phyloP scores from a whole-genome alignment of 2,113 vertebrate species.

The Anarrhichthys ocellatus region DNA sequence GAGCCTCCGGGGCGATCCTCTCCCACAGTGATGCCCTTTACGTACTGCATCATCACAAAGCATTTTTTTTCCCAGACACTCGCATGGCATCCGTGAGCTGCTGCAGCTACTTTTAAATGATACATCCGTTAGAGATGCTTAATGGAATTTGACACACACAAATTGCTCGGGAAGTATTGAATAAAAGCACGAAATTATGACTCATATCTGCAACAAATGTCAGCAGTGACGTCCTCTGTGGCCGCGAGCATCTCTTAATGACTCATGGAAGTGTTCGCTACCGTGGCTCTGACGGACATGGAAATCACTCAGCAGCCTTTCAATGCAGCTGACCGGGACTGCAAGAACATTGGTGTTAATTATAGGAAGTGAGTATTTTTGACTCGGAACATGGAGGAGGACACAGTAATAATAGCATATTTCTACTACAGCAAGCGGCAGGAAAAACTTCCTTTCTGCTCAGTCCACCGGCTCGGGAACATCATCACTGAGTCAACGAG shows the following conservation, averaged over 20 bases:
- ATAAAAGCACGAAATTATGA: conserved; percentile 69
- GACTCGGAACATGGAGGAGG: conserved; percentile 32
- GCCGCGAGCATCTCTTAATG: conserved; percentile 61
- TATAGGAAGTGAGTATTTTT: conserved; percentile 41
- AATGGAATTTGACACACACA: conserved; percentile 38
- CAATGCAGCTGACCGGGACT: conserved; percentile 29
- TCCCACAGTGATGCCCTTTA: conserved; percentile 27
- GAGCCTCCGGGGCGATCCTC: conserved; percentile 38
- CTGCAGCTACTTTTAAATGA: conserved; percentile 2
- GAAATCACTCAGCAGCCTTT: conserved; percentile 43
- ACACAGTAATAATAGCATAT: conserved; percentile 19
- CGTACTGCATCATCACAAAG: conserved; percentile 41
- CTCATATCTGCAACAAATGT: conserved; percentile 76
- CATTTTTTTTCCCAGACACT: conserved; percentile 36
- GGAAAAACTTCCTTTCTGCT: conserved; percentile 18
- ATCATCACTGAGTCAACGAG: conserved; percentile 72
- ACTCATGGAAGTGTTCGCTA: conserved; percentile 62
- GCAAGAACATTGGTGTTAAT: conserved; percentile 37
- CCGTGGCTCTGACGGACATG: conserved; percentile 59
- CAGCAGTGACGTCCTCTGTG: conserved; percentile 74
- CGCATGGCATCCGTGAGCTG: conserved; percentile 40
- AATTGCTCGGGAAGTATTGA: conserved; percentile 38
- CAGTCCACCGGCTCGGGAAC: conserved; percentile 43
- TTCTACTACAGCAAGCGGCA: conserved; percentile 16
- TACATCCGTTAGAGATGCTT: conserved; percentile 1